A percentile compares a stretch with the other conserved stretches of the same genome.
Evolutionary conservation across 2,113 vertebrate species (phyloP).

Genomic region (Lontra canadensis): DNA sequence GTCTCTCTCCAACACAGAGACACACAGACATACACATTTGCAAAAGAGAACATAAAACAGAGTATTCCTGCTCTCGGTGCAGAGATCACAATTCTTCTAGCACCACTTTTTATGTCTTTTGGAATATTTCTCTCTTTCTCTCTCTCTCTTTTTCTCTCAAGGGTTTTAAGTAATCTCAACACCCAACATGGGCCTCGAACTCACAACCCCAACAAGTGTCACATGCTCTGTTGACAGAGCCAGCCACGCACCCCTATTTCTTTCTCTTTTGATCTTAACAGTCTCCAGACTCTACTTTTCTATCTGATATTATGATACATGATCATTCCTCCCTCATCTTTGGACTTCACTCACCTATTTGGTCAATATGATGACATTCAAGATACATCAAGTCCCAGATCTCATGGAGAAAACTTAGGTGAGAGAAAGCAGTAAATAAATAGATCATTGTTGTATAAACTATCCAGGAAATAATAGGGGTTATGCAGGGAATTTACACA

Average conservation of each 20-base stretch:
- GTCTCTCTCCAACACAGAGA: not conserved
- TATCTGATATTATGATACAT: not conserved
- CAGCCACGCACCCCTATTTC: not conserved
- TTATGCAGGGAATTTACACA: not conserved
- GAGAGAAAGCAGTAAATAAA: not conserved
- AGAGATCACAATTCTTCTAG: not conserved
- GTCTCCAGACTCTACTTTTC: not conserved
- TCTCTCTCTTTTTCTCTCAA: not conserved
- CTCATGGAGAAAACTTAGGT: not conserved
- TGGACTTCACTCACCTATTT: not conserved
- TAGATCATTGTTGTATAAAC: not conserved
- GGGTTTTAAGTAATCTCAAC: not conserved
- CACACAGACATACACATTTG: not conserved
- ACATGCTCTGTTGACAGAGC: not conserved
- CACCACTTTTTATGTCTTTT: not conserved
- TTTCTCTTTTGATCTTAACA: not conserved
- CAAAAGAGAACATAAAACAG: not conserved
- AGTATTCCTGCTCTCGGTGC: not conserved
- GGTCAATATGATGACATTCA: not conserved
- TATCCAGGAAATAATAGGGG: not conserved
- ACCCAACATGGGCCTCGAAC: not conserved
- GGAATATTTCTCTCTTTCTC: not conserved
- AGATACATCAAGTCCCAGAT: not conserved
- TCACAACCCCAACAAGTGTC: not conserved
- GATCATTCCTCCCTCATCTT: not conserved